Conservation (phyloP, 2,113 vertebrate species). For the Camelus bactrianus region DNA sequence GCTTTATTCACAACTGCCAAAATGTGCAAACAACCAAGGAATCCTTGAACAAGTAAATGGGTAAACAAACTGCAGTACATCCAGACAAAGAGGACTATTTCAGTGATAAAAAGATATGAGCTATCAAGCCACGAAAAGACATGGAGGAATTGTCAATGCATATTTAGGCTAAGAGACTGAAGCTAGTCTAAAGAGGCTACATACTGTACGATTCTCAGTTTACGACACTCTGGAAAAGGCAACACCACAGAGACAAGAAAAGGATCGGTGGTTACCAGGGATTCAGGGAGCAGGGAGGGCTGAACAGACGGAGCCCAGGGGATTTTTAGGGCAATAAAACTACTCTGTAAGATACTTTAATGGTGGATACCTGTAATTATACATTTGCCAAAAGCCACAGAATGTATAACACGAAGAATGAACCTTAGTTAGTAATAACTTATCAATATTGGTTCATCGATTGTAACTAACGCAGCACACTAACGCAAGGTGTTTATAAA, state of each 20-base stretch:
- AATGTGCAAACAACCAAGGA: background rate
- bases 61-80: background rate
- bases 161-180: background rate
- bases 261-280: background rate
- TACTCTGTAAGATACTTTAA: too few species aligned
- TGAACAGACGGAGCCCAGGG: fast-evolving
- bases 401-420: background rate
- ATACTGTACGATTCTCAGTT: background rate
- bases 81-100: background rate
- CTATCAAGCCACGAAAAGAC: background rate
- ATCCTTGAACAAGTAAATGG: background rate
- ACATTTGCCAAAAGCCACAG: background rate
- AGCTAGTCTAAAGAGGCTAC: background rate
- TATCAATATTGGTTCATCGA: background rate
- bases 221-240: background rate
- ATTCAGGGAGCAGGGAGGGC: background rate
- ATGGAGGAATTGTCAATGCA: background rate
- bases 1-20: background rate
- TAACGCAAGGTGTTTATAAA: background rate
- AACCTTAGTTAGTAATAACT: background rate
- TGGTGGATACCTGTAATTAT: background rate
- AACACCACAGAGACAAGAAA: background rate
- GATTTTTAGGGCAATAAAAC: background rate
- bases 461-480: background rate
- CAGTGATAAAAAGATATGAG: background rate